Evolutionary conservation across 2,797 vertebrate genomes (phyloP), one percentile per base, ranked within the genome.

Genomic region (Sebastes hubbsi): DNA sequence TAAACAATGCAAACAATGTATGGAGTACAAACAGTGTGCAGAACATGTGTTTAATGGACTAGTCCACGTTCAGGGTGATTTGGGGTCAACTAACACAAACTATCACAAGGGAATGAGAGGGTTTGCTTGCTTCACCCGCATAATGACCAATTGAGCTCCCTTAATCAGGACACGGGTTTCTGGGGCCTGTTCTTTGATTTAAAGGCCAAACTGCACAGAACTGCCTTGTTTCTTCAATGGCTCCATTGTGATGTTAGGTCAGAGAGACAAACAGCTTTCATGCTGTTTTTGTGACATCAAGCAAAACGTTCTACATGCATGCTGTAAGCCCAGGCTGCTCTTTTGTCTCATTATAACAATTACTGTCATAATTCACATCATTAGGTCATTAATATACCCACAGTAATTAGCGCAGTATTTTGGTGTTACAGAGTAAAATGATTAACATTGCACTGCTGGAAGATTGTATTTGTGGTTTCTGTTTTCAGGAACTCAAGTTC

Each of bases 131-230:
- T 86, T 77, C 79, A 55, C 54, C 71, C 9, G 1, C 81, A 84
- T 92, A 93, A 93, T 87, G 90, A 83, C 72, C 88, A 65, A 73
- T 90, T 92, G 86, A 91, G 81, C 62, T 81, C 74, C 38, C 62
- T 80, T 89, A 92, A 92, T 89, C 87, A 90, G 92, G 87, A 91
- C 81, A 88, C 9, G 25, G 77, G 83, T 70, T 87, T 88, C 59
- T 78, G 81, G 83, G 80, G 59, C 76, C 32, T 62, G 36, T 66
- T 76, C 87, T 91, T 89, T 81, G 8, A 82, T 84, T 88, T 88
- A 18, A 78, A 81, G 81, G 88, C 91, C 93, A 92, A 93, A 91
- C 87, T 91, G 86, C 90, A 91, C 88, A 92, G 90, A 90, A 90
- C 89, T 88, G 86, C 85, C 79, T 92, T 87, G 91, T 91, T 78